Conservation (phyloP, 2,888 invertebrate species). For the Allygus modestus region DNA sequence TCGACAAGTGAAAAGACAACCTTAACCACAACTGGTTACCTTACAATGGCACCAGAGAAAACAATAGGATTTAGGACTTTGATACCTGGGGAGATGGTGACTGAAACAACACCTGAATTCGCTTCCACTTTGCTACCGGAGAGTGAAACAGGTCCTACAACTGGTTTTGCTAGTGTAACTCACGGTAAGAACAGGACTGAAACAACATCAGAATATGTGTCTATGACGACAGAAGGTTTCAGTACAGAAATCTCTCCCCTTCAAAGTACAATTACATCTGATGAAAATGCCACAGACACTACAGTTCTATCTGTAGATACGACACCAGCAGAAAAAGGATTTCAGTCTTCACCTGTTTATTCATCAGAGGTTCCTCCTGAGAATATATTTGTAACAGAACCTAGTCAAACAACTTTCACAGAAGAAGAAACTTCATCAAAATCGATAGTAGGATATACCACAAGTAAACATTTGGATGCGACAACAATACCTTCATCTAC, state of each 20-base stretch:
- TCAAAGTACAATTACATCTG: background rate
- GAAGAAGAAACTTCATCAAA: background rate
- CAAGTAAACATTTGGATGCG: background rate
- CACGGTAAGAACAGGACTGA: background rate
- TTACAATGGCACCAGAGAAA: background rate
- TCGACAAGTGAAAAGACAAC: background rate
- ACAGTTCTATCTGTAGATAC: background rate
- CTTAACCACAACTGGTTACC: background rate
- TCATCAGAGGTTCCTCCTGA: background rate
- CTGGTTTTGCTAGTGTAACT: background rate
- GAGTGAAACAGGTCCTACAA: background rate
- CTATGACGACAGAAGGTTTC: background rate
- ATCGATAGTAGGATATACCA: background rate
- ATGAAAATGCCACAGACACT: background rate
- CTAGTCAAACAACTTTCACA: background rate
- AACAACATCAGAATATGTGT: background rate
- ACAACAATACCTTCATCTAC: background rate
- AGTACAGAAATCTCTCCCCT: background rate
- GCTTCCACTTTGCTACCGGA: background rate
- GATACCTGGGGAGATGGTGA: background rate
- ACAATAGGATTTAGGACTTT: background rate
- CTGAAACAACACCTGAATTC: background rate
- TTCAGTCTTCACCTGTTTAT: background rate
- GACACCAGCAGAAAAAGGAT: background rate
- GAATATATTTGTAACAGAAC: background rate